A percentile compares a stretch with the other conserved stretches of the same genome.
Evolutionary conservation across 2,797 vertebrate genomes (phyloP).

Genomic region (Bufotes viridis): DNA sequence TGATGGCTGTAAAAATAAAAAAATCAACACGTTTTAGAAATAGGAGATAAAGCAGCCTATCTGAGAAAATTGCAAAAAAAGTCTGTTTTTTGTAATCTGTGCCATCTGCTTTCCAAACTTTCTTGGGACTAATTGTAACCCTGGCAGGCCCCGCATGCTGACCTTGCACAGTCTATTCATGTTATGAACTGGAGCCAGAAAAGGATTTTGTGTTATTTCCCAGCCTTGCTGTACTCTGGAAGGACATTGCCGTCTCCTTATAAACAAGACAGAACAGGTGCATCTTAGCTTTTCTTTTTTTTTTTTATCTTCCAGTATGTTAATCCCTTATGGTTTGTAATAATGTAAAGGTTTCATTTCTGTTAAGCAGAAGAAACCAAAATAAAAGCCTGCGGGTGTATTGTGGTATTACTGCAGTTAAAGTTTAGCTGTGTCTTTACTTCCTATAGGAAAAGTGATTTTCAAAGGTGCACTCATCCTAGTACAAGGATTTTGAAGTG

Average conservation of each 20-base stretch:
- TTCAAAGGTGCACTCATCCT: not conserved
- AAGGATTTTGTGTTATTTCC: constrained; percentile 48
- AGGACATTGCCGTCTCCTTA: constrained; percentile 44
- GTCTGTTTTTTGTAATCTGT: constrained; percentile 54
- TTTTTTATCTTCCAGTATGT: constrained; percentile 46
- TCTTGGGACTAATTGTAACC: constrained; percentile 57
- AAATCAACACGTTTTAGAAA: constrained; percentile 46
- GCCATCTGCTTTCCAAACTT: constrained; percentile 60
- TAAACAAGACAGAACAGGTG: constrained; percentile 53
- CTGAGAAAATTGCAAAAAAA: constrained; percentile 34
- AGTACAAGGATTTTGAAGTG: not conserved
- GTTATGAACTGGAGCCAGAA: constrained; percentile 44
- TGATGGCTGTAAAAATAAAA: constrained; percentile 56
- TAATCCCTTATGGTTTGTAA: constrained; percentile 42
- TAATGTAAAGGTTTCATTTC: constrained; percentile 45
- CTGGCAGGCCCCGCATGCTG: constrained; percentile 52
- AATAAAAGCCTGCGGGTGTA: constrained; percentile 17
- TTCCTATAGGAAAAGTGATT: constrained; percentile 18
- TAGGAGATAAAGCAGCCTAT: constrained; percentile 45
- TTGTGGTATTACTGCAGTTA: constrained; percentile 21
- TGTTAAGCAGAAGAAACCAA: constrained; percentile 35
- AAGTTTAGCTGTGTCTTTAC: constrained; percentile 19
- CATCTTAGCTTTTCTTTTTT: constrained; percentile 15
- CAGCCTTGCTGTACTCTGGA: constrained; percentile 39
- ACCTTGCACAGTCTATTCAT: constrained; percentile 60